These are phyloP conservation scores for Calonectris borealis DNA, from an alignment of 2,113 vertebrate species.

Conservation along the genomic window DNA sequence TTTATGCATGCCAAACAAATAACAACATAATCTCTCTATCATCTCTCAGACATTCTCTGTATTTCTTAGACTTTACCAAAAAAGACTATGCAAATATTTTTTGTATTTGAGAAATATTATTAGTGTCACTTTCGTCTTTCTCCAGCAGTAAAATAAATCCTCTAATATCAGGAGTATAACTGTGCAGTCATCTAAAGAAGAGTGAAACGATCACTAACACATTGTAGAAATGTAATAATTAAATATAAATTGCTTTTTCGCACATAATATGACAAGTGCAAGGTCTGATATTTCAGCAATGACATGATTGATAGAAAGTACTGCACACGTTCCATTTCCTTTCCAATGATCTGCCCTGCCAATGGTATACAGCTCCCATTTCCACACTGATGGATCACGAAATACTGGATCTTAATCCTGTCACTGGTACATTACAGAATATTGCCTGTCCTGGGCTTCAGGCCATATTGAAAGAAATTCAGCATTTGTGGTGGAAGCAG, in stretches of 20 bases:
- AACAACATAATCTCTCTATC: background rate
- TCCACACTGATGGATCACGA: background rate
- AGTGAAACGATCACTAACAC: background rate
- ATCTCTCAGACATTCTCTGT: background rate
- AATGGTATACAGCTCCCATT: background rate
- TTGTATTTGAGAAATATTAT: background rate
- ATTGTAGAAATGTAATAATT: background rate
- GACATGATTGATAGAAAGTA: background rate
- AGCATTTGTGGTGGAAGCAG: background rate
- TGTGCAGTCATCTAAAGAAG: background rate
- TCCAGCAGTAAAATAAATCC: background rate
- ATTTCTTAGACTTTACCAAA: background rate
- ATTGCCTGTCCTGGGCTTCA: background rate
- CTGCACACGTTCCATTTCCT: background rate
- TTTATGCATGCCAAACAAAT: background rate
- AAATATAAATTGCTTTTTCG: constrained; percentile 24
- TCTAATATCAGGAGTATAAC: background rate
- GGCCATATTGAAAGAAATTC: constrained; percentile 13
- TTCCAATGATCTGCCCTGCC: background rate
- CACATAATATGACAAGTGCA: background rate
- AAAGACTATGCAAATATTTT: background rate
- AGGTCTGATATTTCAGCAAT: background rate
- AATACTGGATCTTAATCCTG: constrained; percentile 11
- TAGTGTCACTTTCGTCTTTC: background rate
- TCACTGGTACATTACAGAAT: background rate